These are phyloP conservation scores for Lepidochrysops patricia DNA, from an alignment of 2,888 invertebrate species.

Conservation along the genomic window DNA sequence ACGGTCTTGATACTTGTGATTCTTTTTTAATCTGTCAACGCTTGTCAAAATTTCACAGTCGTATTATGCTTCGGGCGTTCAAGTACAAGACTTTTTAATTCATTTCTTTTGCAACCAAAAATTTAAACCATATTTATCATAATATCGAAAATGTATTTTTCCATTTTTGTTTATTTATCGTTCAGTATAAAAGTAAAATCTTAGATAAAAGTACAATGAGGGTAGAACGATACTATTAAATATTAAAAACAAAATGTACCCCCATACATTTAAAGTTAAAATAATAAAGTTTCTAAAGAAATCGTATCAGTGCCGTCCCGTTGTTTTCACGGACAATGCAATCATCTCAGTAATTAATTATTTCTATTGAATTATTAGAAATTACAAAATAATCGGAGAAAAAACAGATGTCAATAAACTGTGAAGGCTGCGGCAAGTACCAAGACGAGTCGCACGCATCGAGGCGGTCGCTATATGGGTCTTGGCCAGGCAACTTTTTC, in stretches of 20 bases:
- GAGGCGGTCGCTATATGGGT: conserved; percentile 58
- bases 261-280: not conserved
- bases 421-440: conserved; percentile 42
- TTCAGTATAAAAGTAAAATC: no score
- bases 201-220: no score
- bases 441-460: conserved; percentile 50
- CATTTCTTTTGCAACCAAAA: not conserved
- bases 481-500: conserved; percentile 75
- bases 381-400: conserved; percentile 18
- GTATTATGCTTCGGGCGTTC: not conserved
- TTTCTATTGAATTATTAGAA: conserved; percentile 9
- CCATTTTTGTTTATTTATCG: not conserved
- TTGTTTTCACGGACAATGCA: not conserved
- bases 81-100: not conserved
- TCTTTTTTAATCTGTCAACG: conserved; percentile 10
- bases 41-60: conserved; percentile 1
- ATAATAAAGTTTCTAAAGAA: not conserved
- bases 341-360: not conserved
- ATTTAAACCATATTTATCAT: not conserved
- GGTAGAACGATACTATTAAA: no score
- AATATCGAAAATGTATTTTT: not conserved
- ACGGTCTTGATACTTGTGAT: conserved; percentile 44
- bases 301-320: not conserved
- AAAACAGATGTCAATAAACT: conserved; percentile 33
- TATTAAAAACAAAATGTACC: not conserved